These are phyloP conservation scores for Muraenolepis orangiensis DNA, from an alignment of 2,797 vertebrate species.

Conservation along the genomic window DNA sequence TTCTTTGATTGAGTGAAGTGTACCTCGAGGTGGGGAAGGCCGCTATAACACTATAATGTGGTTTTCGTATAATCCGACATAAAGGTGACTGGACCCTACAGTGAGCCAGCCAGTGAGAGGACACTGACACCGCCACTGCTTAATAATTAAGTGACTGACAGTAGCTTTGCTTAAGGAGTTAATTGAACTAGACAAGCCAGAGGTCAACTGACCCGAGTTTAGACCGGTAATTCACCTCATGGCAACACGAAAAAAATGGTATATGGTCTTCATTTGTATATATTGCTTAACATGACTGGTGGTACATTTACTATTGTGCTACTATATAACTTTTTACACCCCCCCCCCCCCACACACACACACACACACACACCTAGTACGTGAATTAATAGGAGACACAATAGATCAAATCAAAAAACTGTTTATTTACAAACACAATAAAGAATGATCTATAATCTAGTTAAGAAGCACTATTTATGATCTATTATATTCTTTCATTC, in stretches of 20 bases:
- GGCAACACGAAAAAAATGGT: neutral
- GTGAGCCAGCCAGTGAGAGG: slow-evolving; percentile 27
- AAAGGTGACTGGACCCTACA: neutral
- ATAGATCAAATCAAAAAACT: slow-evolving; percentile 66
- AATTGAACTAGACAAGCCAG: slow-evolving; percentile 39
- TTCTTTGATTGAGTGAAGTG: neutral
- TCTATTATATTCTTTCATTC: neutral
- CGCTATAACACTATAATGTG: neutral
- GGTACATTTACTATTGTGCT: neutral
- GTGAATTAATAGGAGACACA: slow-evolving; percentile 8
- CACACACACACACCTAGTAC: slow-evolving; percentile 4
- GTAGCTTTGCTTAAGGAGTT: slow-evolving; percentile 50
- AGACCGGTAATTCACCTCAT: slow-evolving; percentile 9
- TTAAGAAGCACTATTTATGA: slow-evolving; percentile 24
- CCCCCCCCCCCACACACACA: neutral
- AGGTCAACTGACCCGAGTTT: slow-evolving; percentile 39
- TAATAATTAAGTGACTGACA: slow-evolving; percentile 58
- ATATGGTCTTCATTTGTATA: neutral
- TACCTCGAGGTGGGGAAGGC: neutral
- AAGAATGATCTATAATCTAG: slow-evolving; percentile 59
- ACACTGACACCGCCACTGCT: slow-evolving; percentile 40
- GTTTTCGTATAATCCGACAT: slow-evolving; percentile 12
- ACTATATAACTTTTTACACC: neutral
- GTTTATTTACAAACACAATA: slow-evolving; percentile 76
- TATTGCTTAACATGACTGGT: neutral